Base-by-base conservation (phyloP, 2,888 invertebrate genomes). In the Embidobia sp. region DNA sequence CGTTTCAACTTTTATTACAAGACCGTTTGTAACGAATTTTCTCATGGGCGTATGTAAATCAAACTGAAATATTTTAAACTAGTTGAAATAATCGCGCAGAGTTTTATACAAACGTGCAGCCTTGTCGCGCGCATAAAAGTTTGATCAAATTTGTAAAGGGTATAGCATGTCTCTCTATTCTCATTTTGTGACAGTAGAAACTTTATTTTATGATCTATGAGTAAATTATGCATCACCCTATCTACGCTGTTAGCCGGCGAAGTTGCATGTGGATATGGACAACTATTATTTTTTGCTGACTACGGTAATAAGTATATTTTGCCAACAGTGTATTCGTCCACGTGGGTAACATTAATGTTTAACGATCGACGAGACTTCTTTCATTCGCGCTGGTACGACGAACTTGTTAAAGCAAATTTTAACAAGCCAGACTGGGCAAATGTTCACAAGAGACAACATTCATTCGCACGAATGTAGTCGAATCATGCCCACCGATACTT, bases 321-420 rank as follows among this genome's bases (percentile, higher is more conserved):
- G 57, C 22, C 46, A 33, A 37, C 63, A 53, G 46, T 63, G 46
- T 40, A 59, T 70, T 46, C 70, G 49, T 76, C 59, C 69, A 55
- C 63, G 42, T 64, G 64, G 69, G 63, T 70, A 64, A 64, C 64
- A 66, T 70, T 70, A 77, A 66, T 70, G 51, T 77, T 77, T 77
- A 77, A 70, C 66, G 70, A 72, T 70, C 66, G 70, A 46, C 51
- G 59, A 64, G 33, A 22, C 55, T 63, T 69, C 63, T 69, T 76
- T 69, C 63, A 63, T 76, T 63, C 40, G 64, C 35, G n/a, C 42
- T 42, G 26, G 26, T 37, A 63, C 64, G 42, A 57, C 51, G 37
- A 70, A 64, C 76, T 76, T 70, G 64, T 76, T 70, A 70, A 37
- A 70, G 64, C 37, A 76, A 70, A 67, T 67, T 64, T 64, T 70